Percentiles rank a stretch among this genome's conserved stretches.
These are phyloP conservation scores for Leucozona laternaria DNA, from an alignment of 2,888 invertebrate species.

Conservation along the genomic window DNA sequence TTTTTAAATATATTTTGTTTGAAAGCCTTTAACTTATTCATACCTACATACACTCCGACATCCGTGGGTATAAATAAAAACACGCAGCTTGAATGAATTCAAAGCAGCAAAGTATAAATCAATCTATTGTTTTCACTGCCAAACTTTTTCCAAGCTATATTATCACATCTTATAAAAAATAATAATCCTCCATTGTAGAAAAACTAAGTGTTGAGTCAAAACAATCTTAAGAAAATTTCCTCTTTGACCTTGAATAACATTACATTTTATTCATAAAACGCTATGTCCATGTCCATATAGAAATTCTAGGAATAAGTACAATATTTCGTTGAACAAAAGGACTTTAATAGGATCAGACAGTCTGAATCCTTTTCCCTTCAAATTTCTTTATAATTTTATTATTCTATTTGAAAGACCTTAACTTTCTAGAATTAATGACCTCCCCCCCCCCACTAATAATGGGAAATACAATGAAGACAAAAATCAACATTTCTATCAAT, in stretches of 20 bases:
- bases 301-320: neutral
- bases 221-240: neutral
- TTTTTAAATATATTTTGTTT: too few species aligned
- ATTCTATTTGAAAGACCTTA: neutral
- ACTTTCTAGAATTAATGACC: neutral
- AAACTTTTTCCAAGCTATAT: too few species aligned
- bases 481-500: neutral
- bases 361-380: conserved; percentile 26
- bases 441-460: neutral
- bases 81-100: too few species aligned
- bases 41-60: too few species aligned
- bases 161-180: neutral
- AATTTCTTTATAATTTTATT: conserved; percentile 12
- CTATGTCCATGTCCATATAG: too few species aligned
- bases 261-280: neutral
- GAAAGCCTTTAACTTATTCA: too few species aligned
- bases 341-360: conserved; percentile 59
- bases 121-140: too few species aligned
- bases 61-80: too few species aligned
- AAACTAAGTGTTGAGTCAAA: neutral
- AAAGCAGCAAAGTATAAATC: too few species aligned
- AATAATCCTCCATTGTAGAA: neutral
- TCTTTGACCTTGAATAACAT: neutral
- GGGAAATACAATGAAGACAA: neutral
- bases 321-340: neutral